A percentile compares a stretch with the other conserved stretches of the same genome.
Conservation (phyloP, 2,113 vertebrate species). For the Pipa parva region DNA sequence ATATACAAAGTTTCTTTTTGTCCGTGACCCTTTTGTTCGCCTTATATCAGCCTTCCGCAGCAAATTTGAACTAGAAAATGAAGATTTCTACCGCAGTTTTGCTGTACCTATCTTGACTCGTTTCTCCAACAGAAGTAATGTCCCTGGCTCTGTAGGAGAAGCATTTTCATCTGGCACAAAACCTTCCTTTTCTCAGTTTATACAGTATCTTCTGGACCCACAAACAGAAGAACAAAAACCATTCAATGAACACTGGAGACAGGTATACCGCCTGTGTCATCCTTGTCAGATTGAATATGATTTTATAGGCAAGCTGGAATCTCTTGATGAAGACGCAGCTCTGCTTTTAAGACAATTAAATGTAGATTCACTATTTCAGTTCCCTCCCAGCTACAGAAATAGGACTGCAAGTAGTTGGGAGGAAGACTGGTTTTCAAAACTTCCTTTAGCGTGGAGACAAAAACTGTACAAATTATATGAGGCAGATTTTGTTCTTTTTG, state of each 20-base stretch:
- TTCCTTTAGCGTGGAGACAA: conserved; percentile 74
- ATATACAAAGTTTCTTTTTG: conserved; percentile 96
- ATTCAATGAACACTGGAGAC: conserved; percentile 96
- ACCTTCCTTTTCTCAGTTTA: conserved; percentile 85
- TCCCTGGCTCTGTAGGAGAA: conserved; percentile 75
- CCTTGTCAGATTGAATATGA: conserved; percentile 97
- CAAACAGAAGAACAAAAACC: conserved; percentile 82
- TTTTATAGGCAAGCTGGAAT: conserved; percentile 94
- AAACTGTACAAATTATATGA: conserved; percentile 91
- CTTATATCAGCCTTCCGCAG: conserved; percentile 95
- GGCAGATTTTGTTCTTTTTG: conserved; percentile 91
- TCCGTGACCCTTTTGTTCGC: conserved; percentile 91
- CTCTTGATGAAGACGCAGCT: conserved; percentile 81
- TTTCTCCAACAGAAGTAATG: conserved; percentile 77
- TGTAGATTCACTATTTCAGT: conserved; percentile 82
- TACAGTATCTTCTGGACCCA: conserved; percentile 91
- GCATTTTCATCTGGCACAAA: conserved; percentile 76
- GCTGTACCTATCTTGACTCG: conserved; percentile 80
- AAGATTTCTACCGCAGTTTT: conserved; percentile 86
- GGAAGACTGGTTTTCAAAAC: conserved; percentile 82
- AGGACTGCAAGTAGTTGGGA: conserved; percentile 87
- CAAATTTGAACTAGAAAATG: conserved; percentile 88
- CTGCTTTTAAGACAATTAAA: conserved; percentile 82
- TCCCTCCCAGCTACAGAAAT: conserved; percentile 83
- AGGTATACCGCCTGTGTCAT: conserved; percentile 90